Base-by-base conservation (phyloP, 2,888 invertebrate genomes). In the Zaprionus bogoriensis region DNA sequence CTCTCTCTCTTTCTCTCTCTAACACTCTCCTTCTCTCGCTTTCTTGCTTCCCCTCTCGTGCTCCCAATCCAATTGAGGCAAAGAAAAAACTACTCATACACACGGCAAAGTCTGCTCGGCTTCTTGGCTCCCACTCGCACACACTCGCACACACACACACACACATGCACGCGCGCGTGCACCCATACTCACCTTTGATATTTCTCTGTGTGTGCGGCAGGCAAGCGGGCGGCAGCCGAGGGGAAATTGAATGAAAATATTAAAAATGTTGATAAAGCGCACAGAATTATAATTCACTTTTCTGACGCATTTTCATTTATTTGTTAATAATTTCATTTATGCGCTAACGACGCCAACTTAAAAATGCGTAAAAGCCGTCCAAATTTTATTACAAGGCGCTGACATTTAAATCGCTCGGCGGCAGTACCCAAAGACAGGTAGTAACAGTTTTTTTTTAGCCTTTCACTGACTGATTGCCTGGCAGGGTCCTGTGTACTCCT, bases 221-320 rank as follows among this genome's bases (percentile, higher is more conserved):
- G 27, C 41, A 53, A 55, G 47, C 69, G 32, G n/a, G n/a, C n/a
- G n/a, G n/a, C 32, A 36, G 7, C 32, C 32, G 14, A 14, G 3
- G 57, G 50, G 67, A 77, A 78, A 79, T 77, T 77, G 77, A 77
- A 79, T 79, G 61, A 77, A 74, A 79, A 79, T 79, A 74, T 79
- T 69, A 62, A 67, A 52, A 69, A 58, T 14, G 48, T 42, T 42
- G 27, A 55, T 55, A 69, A 55, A 30, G 32, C 32, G 48, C 22
- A 25, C 9, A 30, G 42, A 60, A 61, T 59, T 47, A 60, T 71
- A 76, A 67, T 76, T 74, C 60, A 64, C 57, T 72, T 76, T 74
- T 51, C 67, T 67, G 71, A 77, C 74, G 62, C 60, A 77, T 79
- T 76, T 78, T 69, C 74, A 67, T 77, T 78, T 79, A 78, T 79